These are phyloP conservation scores for Leptobrachium leishanense DNA, from an alignment of 2,113 vertebrate genomes.

Conservation along the genomic window DNA sequence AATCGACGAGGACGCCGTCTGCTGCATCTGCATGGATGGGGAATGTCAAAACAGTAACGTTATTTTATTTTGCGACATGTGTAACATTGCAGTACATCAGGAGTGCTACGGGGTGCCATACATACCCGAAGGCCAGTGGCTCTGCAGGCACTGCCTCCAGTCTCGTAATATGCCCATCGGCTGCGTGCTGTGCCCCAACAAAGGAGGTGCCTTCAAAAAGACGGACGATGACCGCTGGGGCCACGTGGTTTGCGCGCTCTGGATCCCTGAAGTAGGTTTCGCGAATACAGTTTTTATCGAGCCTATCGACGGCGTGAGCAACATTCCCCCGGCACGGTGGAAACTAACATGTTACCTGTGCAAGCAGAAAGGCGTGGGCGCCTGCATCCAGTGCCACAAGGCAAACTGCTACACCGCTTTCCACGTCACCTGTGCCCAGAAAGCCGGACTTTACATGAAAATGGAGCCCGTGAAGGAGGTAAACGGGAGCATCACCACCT, in stretches of 20 bases:
- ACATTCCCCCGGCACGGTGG: constrained; percentile 95
- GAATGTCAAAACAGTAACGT: constrained; percentile 95
- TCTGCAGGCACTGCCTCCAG: constrained; percentile 93
- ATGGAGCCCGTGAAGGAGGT: constrained; percentile 92
- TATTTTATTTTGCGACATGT: constrained; percentile 95
- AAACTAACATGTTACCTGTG: constrained; percentile 98
- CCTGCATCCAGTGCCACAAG: constrained; percentile 98
- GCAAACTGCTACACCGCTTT: constrained; percentile 98
- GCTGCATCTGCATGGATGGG: constrained; percentile 93
- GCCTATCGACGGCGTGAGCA: constrained; percentile 91
- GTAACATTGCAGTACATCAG: constrained; percentile 95
- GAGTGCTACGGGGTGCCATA: constrained; percentile 99
- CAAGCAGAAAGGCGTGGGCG: constrained; percentile 93
- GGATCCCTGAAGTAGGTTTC: constrained; percentile 98
- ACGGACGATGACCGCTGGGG: constrained; percentile 96
- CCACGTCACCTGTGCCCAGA: constrained; percentile 95
- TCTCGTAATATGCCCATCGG: constrained; percentile 78
- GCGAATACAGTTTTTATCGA: constrained; percentile 96
- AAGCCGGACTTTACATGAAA: constrained; percentile 92
- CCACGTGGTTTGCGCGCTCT: constrained; percentile 94
- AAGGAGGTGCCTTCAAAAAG: constrained; percentile 94
- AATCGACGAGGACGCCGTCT: constrained; percentile 92
- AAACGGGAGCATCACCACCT: constrained; percentile 71
- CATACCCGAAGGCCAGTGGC: constrained; percentile 96
- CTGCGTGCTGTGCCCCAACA: constrained; percentile 94